Base-by-base conservation (phyloP, 2,797 vertebrate genomes). In the Phalloptychus januarius region DNA sequence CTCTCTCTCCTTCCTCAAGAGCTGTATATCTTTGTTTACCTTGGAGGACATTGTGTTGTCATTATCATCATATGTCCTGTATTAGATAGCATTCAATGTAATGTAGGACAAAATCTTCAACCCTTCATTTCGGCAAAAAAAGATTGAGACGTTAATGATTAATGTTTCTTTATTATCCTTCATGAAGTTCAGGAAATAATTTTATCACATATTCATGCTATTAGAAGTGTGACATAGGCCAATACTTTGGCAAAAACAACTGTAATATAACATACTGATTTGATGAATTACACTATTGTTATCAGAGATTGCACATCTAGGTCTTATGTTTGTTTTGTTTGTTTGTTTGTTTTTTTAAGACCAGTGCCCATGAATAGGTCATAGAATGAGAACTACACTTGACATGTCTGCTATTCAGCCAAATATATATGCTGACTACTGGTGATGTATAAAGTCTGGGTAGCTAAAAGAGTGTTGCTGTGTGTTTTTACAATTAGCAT, bases 21-120 rank as follows among this genome's bases (percentile, higher is more conserved):
- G 25, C 46, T 52, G 74, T 79, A 91, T 85, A 89, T 87, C 72
- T 93, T 86, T 94, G 87, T 93, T 93, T 93, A 93, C 89, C 86
- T 92, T 80, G 31, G 75, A 89, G 88, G 84, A 40, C 81, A 88
- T 84, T 92, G 84, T 85, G 74, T 85, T 92, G 87, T 81, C 87
- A 92, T 93, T 89, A 84, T 88, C 74, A 77, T 89, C 85, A 92
- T 91, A 84, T 83, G 74, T 89, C 85, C 84, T 87, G 88, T 76
- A 71, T 82, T 91, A 92, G 87, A 94, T 92, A 94, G 79, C 77
- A 79, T 71, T 88, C 67, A 67, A 77, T 89, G 87, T 50, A 76
- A 85, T 80, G 38, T 7, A 38, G 67, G 52, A 87, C 50, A 82
- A 89, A 93, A 90, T 90, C 84, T 90, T 85, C 82, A 56, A 10